Evolutionary conservation across 2,797 vertebrate genomes (phyloP).

Genomic region (Sciurus carolinensis): DNA sequence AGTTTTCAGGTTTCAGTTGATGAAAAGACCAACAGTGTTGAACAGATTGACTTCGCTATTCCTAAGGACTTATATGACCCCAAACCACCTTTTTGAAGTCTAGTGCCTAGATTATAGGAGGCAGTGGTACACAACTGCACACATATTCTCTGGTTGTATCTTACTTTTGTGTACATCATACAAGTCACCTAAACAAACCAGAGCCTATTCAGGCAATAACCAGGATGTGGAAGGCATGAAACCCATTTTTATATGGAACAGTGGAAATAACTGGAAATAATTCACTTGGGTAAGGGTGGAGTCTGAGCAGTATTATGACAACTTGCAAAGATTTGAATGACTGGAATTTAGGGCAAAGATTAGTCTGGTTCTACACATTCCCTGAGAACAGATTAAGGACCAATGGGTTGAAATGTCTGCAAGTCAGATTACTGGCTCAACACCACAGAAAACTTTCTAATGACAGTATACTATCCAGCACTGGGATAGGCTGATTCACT

Average conservation of each 20-base stretch:
- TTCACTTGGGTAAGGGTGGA: background rate
- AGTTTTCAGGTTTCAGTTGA: background rate
- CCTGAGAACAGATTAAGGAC: background rate
- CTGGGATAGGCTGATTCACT: background rate
- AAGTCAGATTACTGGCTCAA: conserved; percentile 14
- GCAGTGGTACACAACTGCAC: background rate
- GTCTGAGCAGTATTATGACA: background rate
- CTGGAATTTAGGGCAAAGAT: background rate
- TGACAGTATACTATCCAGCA: background rate
- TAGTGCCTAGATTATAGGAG: background rate
- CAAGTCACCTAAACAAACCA: background rate
- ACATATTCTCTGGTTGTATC: background rate
- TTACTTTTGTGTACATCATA: background rate
- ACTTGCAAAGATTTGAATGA: conserved; percentile 13
- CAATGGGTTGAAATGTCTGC: background rate
- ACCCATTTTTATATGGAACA: background rate
- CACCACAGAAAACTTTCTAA: background rate
- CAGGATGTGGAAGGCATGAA: background rate
- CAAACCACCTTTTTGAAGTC: background rate
- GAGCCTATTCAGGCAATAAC: conserved; percentile 10
- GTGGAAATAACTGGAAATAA: conserved; percentile 32
- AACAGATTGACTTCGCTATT: background rate
- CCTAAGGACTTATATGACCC: background rate
- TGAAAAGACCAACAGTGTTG: background rate
- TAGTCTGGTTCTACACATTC: background rate